Percentiles rank a stretch among this genome's conserved stretches.
These are phyloP conservation scores for Saccostrea echinata DNA, from an alignment of 1,140 invertebrate species.

Conservation along the genomic window DNA sequence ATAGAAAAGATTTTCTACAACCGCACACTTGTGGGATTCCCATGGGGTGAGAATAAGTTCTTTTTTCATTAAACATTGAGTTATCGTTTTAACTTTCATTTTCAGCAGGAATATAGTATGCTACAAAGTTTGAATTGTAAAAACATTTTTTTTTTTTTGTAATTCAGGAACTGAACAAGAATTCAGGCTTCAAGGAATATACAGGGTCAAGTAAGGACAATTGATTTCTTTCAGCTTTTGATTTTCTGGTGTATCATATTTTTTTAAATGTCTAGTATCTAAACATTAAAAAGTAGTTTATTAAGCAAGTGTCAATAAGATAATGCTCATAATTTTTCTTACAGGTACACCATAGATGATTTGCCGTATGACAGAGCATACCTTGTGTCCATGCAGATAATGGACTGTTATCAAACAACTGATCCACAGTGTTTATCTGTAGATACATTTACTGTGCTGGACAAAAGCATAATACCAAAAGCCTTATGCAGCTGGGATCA, in stretches of 20 bases:
- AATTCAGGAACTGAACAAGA: constrained; percentile 23
- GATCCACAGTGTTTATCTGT: constrained; percentile 33
- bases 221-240: no score
- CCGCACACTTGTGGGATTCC: constrained; percentile 15
- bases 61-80: no score
- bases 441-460: constrained; percentile 20
- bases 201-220: constrained; percentile 15
- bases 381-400: constrained; percentile 49
- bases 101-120: not conserved
- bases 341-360: constrained; percentile 30
- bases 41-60: constrained; percentile 1
- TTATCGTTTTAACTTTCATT: not conserved
- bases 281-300: not conserved
- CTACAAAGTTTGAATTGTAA: no score
- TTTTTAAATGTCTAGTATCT: not conserved
- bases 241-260: no score
- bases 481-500: constrained; percentile 41
- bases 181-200: constrained; percentile 35
- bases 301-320: not conserved
- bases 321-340: not conserved
- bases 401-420: constrained; percentile 48
- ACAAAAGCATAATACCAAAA: constrained; percentile 46
- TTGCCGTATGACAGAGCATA: constrained; percentile 45
- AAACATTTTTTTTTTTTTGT: not conserved
- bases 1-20: constrained; percentile 51